phyloP scores from a whole-genome alignment of 2,113 vertebrate species.

The Tragelaphus imberbis region DNA sequence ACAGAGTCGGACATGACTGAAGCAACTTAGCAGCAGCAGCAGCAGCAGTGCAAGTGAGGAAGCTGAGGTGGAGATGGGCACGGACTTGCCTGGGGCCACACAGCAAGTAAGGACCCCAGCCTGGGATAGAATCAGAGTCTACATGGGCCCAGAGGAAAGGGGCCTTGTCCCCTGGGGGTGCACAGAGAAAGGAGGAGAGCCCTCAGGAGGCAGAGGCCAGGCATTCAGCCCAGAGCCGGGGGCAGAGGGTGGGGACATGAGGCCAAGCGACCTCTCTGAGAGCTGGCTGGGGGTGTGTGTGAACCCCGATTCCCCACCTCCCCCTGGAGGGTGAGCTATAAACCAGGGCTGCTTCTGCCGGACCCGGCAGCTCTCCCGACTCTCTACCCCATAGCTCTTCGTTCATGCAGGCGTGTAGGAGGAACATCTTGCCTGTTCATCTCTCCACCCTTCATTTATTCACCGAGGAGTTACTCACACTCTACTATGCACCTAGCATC shows the following conservation, averaged over 20 bases:
- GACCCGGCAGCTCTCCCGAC: accelerated
- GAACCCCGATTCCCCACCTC: no score
- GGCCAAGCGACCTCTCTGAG: background rate
- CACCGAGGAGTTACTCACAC: background rate
- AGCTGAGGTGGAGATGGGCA: background rate
- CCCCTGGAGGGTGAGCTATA: background rate
- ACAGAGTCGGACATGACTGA: no score
- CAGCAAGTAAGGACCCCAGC: background rate
- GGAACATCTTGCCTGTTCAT: accelerated
- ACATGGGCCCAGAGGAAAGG: background rate
- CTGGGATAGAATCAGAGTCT: background rate
- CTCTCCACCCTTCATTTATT: background rate
- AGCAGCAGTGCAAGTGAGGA: background rate
- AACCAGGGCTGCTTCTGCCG: no score
- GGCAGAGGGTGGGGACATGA: background rate
- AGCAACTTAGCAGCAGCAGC: no score
- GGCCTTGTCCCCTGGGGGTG: background rate
- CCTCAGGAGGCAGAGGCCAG: background rate
- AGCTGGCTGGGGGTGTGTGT: background rate
- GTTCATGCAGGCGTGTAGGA: accelerated
- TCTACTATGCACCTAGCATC: background rate
- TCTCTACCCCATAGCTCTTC: no score
- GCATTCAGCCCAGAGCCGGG: background rate
- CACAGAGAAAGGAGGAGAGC: background rate
- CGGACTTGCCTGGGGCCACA: background rate